These are phyloP conservation scores for Xylota segnis DNA, from an alignment of 2,888 invertebrate genomes.

Conservation along the genomic window DNA sequence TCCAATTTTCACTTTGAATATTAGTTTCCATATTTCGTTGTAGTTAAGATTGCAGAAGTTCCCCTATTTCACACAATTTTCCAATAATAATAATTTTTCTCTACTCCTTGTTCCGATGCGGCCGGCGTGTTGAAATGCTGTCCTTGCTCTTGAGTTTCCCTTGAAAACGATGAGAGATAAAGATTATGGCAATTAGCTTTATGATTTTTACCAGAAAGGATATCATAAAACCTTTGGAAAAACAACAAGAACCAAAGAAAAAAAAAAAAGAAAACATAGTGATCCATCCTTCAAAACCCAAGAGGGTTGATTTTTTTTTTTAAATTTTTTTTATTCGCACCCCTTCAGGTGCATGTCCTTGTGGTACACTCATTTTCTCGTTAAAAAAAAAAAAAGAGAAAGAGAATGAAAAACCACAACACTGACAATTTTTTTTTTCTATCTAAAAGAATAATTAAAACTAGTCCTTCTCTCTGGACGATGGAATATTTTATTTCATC, in stretches of 20 bases:
- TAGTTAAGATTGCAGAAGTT: conserved; percentile 81
- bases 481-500: conserved; percentile 20
- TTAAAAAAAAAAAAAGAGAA: not conserved
- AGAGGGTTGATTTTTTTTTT: conserved; percentile 3
- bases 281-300: conserved; percentile 24
- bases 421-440: not conserved
- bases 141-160: conserved; percentile 41
- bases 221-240: conserved; percentile 16
- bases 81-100: conserved; percentile 49
- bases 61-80: conserved; percentile 65
- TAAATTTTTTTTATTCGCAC: not conserved
- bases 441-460: conserved; percentile 16
- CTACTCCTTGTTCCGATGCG: conserved; percentile 31
- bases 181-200: conserved; percentile 44
- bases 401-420: conserved; percentile 4
- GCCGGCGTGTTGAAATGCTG: conserved; percentile 40
- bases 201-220: conserved; percentile 49
- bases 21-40: conserved; percentile 81
- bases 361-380: conserved; percentile 23
- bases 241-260: too few species aligned
- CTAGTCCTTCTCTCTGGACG: conserved; percentile 1
- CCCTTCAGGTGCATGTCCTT: conserved; percentile 50
- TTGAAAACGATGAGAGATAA: conserved; percentile 53
- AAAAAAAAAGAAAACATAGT: conserved; percentile 12
- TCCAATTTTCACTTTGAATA: conserved; percentile 82